Conservation (phyloP, 2,888 invertebrate genomes). For the Girardia tigrina region DNA sequence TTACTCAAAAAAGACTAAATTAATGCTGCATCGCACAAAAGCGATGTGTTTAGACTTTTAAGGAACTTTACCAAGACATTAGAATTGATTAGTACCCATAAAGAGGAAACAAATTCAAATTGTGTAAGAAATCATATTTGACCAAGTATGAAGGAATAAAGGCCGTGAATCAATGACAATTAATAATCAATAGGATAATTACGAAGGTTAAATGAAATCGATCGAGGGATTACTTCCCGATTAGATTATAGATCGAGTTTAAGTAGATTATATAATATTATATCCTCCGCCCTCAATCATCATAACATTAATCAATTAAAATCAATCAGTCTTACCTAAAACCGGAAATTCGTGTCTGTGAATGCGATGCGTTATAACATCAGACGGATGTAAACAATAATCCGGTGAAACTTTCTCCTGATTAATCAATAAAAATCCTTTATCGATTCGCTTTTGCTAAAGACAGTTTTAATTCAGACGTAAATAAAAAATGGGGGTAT, state of each 20-base stretch:
- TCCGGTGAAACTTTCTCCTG: neutral
- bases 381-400: constrained; percentile 30
- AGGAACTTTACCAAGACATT: too few relatives aligned
- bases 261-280: neutral
- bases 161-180: neutral
- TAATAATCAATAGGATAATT: too few relatives aligned
- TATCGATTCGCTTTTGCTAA: neutral
- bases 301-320: neutral
- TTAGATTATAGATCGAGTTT: neutral
- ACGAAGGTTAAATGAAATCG: too few relatives aligned
- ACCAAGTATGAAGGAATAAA: too few relatives aligned
- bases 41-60: too few relatives aligned
- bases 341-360: constrained; percentile 33
- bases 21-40: too few relatives aligned
- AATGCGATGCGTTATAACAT: constrained; percentile 7
- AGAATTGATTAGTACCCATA: too few relatives aligned
- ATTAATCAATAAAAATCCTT: neutral
- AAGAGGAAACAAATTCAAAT: too few relatives aligned
- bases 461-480: neutral
- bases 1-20: too few relatives aligned
- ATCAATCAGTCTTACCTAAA: constrained; percentile 29
- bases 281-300: neutral
- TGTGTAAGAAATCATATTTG: too few relatives aligned
- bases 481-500: too few relatives aligned
- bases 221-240: neutral